A percentile compares a stretch with the other conserved stretches of the same genome.
Conservation (phyloP, 2,888 invertebrate genomes). For the Microchrysa polita region DNA sequence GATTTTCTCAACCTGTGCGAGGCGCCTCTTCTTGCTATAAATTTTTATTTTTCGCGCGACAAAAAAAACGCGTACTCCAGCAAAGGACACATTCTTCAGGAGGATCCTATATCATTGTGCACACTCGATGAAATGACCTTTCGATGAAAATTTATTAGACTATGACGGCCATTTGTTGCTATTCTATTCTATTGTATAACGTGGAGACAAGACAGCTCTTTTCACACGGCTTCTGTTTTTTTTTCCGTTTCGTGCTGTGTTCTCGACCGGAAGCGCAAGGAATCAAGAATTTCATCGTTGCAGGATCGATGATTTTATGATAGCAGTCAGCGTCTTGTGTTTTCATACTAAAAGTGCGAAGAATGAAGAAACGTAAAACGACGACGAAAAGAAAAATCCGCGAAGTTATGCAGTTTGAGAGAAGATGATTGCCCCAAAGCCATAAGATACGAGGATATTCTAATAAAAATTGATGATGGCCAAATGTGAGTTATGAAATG, state of each 20-base stretch:
- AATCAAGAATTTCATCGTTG: too few relatives aligned
- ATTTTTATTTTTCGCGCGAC: not conserved
- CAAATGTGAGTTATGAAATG: conserved; percentile 9
- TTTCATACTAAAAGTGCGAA: not conserved
- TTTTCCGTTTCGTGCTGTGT: too few relatives aligned
- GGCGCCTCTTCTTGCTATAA: not conserved
- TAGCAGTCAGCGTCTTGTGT: conserved; percentile 6
- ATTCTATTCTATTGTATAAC: conserved; percentile 26
- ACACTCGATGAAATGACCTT: conserved; percentile 34
- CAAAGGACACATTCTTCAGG: too few relatives aligned
- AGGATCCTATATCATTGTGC: not conserved
- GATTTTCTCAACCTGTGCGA: not conserved
- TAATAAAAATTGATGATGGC: conserved; percentile 30
- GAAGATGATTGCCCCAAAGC: conserved; percentile 28
- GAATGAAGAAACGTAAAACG: too few relatives aligned
- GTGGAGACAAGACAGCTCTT: not conserved
- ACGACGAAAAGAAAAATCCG: too few relatives aligned
- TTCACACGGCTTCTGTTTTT: too few relatives aligned
- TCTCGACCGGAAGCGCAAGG: too few relatives aligned
- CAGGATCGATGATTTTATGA: not conserved
- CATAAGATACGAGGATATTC: conserved; percentile 15
- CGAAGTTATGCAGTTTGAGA: conserved; percentile 26
- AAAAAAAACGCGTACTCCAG: not conserved
- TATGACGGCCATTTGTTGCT: conserved; percentile 29
- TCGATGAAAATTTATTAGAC: conserved; percentile 44